Evolutionary conservation across 2,113 vertebrate genomes (phyloP).

Genomic region (Entomyzon cyanotis): DNA sequence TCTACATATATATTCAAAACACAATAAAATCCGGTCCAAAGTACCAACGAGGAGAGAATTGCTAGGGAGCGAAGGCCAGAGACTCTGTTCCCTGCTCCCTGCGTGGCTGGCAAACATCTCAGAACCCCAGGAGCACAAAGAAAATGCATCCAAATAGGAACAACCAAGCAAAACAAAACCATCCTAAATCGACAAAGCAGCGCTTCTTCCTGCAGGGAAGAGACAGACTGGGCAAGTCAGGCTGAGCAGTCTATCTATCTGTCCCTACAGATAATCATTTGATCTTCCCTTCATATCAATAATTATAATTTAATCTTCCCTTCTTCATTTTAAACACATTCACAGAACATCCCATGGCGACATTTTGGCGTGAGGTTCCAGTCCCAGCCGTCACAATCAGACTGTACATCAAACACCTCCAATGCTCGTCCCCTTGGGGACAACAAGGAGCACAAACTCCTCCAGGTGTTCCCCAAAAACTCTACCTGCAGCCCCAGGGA

Average conservation of each 20-base stretch:
- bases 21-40: background rate
- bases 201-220: background rate
- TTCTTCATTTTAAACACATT: slow-evolving; percentile 42
- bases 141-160: slow-evolving; percentile 40
- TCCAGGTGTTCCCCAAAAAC: background rate
- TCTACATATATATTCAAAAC: background rate
- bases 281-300: slow-evolving; percentile 34
- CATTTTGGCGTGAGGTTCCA: background rate
- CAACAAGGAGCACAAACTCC: background rate
- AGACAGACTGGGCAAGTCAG: background rate
- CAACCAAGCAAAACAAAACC: background rate
- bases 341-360: background rate
- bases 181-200: background rate
- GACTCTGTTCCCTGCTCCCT: background rate
- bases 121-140: background rate
- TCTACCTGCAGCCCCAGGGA: background rate
- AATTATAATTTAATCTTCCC: slow-evolving; percentile 1
- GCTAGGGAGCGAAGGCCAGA: background rate
- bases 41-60: rapidly evolving
- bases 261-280: background rate
- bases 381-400: background rate
- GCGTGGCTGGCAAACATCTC: rapidly evolving
- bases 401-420: background rate
- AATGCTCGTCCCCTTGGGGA: background rate
- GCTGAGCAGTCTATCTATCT: background rate